Evolutionary conservation across 2,797 vertebrate species (phyloP), one percentile per base, ranked within the genome.

Genomic region (Brachymystax lenok): DNA sequence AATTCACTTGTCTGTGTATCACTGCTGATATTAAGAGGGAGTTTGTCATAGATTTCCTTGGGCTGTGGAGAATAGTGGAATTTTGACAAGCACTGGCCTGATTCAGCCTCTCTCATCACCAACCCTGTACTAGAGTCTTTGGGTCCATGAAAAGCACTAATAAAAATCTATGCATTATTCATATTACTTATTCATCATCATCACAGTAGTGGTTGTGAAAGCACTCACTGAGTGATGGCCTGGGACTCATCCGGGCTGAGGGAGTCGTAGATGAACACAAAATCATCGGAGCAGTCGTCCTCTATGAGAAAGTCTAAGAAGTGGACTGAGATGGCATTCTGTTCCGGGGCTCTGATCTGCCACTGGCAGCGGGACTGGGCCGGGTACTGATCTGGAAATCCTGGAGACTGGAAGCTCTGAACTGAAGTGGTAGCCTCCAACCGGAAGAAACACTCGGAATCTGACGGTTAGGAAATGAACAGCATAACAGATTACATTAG

Each of bases 181-280:
- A 54, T 59, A 59, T 21, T 19, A 59, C 21, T 3, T 52, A 17
- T 13, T 5, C 6, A 54, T 16, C 19, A 56, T 16, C 13, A 40
- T 40, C 40, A 13, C 19, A 56, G 52, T 56, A 16, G 14, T 51
- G 28, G 40, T 13, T 16, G 24, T 14, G 63, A 4, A 27, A 54
- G 3, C 21, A 91, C 95, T 94, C 85, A 95, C 95, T 88, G 80
- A 68, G 93, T 95, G 84, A 95, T 94, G 77, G 91, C 91, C 67
- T 90, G 89, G 17, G 92, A 88, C 1, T 90, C 79, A 0, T 94
- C 94, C 1, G 95, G 89, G 81, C 92, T 95, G 69, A 96, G 80
- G 0, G 94, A 95, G 83, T 96, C 90, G 27, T 89, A 95, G 78
- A 95, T 92, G 77, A 77, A 89, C 66, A 96, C 93, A 71, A 92